phyloP scores from a whole-genome alignment of 1,140 invertebrate species.

The Brachionus manjavacas region DNA sequence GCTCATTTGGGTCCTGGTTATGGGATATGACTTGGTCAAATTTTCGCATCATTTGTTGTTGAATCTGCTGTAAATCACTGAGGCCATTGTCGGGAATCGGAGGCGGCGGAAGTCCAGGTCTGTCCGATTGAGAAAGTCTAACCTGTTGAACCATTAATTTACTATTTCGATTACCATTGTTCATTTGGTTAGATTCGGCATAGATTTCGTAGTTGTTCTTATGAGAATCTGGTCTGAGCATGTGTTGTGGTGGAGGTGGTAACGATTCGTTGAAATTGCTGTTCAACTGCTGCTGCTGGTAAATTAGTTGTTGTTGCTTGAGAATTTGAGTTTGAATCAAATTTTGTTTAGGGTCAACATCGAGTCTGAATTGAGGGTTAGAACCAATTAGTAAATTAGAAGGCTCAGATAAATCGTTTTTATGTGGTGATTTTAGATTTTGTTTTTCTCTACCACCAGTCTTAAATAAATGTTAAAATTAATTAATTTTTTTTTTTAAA shows the following conservation, averaged over 20 bases:
- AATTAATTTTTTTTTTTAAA: no score
- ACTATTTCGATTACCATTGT: neutral
- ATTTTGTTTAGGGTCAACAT: neutral
- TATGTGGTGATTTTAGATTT: neutral
- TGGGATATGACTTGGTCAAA: neutral
- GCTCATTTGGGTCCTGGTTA: neutral
- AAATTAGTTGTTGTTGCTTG: neutral
- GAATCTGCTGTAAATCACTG: constrained; percentile 32
- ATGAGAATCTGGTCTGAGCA: neutral
- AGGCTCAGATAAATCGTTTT: neutral
- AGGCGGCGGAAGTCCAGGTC: constrained; percentile 29
- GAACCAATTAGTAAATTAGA: neutral
- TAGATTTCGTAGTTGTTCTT: constrained; percentile 21
- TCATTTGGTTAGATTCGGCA: constrained; percentile 1
- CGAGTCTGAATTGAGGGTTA: neutral
- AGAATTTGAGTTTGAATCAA: neutral
- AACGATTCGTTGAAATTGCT: neutral
- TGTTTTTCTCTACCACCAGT: neutral
- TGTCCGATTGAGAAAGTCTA: neutral
- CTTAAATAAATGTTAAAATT: neutral
- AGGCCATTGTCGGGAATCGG: constrained; percentile 13
- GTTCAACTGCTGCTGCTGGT: neutral
- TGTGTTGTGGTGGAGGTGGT: neutral
- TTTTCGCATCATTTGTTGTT: constrained; percentile 30
- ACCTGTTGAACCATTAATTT: constrained; percentile 14